Evolutionary conservation across 2,888 invertebrate genomes (phyloP).

Genomic region (Drosophila putrida): DNA sequence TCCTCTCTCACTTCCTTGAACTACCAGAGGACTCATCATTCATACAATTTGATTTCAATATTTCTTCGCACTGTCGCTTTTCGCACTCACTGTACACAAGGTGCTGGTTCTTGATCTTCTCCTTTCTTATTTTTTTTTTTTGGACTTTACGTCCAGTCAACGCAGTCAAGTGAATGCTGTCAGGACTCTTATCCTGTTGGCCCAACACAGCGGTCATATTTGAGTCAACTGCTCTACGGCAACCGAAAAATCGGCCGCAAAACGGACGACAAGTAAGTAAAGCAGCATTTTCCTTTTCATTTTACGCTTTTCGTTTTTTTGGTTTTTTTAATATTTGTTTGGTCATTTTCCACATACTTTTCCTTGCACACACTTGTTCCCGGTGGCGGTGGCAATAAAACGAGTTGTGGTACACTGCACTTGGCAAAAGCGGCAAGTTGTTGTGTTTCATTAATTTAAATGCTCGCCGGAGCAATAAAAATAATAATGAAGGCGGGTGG

Average conservation of each 20-base stretch:
- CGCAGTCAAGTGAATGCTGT: slow-evolving; percentile 20
- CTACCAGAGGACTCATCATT: background rate
- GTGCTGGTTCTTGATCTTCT: too few species aligned
- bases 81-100: slow-evolving; percentile 12
- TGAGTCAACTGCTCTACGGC: slow-evolving; percentile 12
- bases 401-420: slow-evolving; percentile 2
- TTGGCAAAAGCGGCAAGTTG: slow-evolving; percentile 11
- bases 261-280: slow-evolving; percentile 5
- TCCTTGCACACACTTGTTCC: background rate
- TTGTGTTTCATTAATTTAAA: slow-evolving; percentile 53
- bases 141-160: background rate
- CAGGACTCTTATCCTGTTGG: slow-evolving; percentile 21
- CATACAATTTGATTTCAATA: slow-evolving; percentile 15
- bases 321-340: background rate
- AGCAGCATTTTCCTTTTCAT: slow-evolving; percentile 4
- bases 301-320: background rate
- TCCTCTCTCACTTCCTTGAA: background rate
- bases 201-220: slow-evolving; percentile 21
- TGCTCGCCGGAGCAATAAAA: slow-evolving; percentile 49
- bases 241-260: slow-evolving; percentile 23
- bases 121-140: too few species aligned
- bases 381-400: slow-evolving; percentile 9
- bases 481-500: slow-evolving; percentile 42
- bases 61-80: slow-evolving; percentile 7
- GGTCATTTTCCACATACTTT: slow-evolving; percentile 5